Conservation (phyloP, 2,888 invertebrate genomes). For the Conomelus anceps region DNA sequence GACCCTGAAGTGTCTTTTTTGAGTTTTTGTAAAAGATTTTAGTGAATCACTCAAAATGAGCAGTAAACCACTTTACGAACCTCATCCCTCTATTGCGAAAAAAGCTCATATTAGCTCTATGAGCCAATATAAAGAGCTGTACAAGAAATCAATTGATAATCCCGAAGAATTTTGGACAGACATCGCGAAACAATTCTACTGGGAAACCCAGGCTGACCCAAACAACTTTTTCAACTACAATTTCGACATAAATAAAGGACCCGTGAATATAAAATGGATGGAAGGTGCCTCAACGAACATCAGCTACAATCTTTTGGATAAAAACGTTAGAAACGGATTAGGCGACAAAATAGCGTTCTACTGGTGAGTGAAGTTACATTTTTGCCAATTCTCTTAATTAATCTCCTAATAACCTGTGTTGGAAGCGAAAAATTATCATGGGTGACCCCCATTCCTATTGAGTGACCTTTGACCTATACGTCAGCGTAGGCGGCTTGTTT, state of each 20-base stretch:
- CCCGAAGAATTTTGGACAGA: slow-evolving; percentile 91
- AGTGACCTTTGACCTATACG: not conserved
- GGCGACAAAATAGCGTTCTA: slow-evolving; percentile 90
- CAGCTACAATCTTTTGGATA: slow-evolving; percentile 90
- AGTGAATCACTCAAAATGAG: slow-evolving; percentile 23
- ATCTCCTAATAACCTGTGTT: not conserved
- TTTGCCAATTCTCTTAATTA: not conserved
- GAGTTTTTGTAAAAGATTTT: not conserved
- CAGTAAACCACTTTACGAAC: slow-evolving; percentile 47
- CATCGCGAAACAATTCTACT: slow-evolving; percentile 88
- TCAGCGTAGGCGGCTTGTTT: not conserved
- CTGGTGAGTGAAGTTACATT: slow-evolving; percentile 74
- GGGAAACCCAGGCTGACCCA: slow-evolving; percentile 70
- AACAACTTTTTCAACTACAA: slow-evolving; percentile 82
- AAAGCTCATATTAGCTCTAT: slow-evolving; percentile 61
- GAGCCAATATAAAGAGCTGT: slow-evolving; percentile 73
- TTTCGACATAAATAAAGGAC: slow-evolving; percentile 82
- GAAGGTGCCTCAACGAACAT: slow-evolving; percentile 92
- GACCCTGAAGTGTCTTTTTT: not conserved
- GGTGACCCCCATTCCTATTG: not conserved
- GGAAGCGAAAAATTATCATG: not conserved
- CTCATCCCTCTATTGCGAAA: slow-evolving; percentile 50
- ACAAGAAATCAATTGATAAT: slow-evolving; percentile 77
- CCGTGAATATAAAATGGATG: slow-evolving; percentile 90
- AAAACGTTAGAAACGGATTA: slow-evolving; percentile 78